A percentile compares a stretch with the other conserved stretches of the same genome.
Evolutionary conservation across 1,140 invertebrate genomes (phyloP).

Genomic region (Calosoma granatense): DNA sequence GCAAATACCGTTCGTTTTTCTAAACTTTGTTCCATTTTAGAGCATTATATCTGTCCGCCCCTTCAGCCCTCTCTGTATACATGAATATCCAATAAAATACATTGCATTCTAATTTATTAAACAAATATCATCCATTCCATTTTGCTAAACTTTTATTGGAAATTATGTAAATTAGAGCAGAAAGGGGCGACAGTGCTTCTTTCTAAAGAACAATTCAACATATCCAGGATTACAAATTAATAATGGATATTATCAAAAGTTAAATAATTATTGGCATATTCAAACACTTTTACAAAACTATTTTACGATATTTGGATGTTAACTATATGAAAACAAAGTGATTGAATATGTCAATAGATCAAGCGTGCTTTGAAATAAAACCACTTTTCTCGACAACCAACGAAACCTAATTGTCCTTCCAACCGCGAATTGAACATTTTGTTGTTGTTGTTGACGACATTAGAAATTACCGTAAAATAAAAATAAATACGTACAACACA

Average conservation of each 20-base stretch:
- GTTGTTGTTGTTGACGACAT: not conserved
- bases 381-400: not conserved
- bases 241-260: not conserved
- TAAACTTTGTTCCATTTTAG: not conserved
- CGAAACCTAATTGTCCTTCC: not conserved
- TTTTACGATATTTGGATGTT: too few relatives aligned
- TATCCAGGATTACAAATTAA: not conserved
- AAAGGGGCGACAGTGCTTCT: not conserved
- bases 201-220: not conserved
- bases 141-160: too few relatives aligned
- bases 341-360: not conserved
- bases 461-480: not conserved
- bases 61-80: too few relatives aligned
- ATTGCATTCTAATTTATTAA: too few relatives aligned
- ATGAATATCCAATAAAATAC: too few relatives aligned
- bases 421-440: not conserved
- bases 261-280: not conserved
- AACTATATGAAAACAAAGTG: not conserved
- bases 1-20: not conserved
- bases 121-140: too few relatives aligned
- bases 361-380: too few relatives aligned
- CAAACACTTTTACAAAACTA: not conserved
- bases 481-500: constrained; percentile 1
- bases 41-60: not conserved
- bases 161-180: too few relatives aligned